Evolutionary conservation across 2,888 invertebrate genomes (phyloP).

Genomic region (Tenthredo livida): DNA sequence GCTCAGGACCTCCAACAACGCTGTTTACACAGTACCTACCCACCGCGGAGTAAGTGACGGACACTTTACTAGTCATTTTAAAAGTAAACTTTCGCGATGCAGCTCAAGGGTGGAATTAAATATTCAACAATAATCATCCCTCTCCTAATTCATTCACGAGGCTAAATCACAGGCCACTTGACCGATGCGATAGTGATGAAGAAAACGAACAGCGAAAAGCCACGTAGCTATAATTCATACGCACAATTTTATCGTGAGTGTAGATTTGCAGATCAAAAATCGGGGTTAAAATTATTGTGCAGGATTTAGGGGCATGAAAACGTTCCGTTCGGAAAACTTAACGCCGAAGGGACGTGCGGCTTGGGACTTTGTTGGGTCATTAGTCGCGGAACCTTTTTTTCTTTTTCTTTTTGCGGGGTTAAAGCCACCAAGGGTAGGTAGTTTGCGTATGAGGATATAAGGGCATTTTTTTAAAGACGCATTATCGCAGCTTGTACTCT

Average conservation of each 20-base stretch:
- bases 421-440: not conserved
- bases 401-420: not conserved
- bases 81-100: not conserved
- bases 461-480: not conserved
- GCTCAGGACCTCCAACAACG: conserved; percentile 17
- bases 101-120: conserved; percentile 18
- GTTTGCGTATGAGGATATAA: not conserved
- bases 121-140: not conserved
- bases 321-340: not conserved
- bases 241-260: too few relatives aligned
- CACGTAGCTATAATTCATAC: too few relatives aligned
- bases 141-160: not conserved
- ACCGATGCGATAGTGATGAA: not conserved
- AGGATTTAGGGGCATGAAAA: not conserved
- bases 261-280: not conserved
- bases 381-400: conserved; percentile 1
- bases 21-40: conserved; percentile 28
- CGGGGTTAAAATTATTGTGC: conserved; percentile 16
- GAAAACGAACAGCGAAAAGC: not conserved
- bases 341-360: not conserved
- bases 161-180: not conserved
- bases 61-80: conserved; percentile 28
- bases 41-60: not conserved
- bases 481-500: not conserved
- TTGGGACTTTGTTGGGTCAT: conserved; percentile 14